Base-by-base conservation (phyloP, 2,888 invertebrate genomes). In the Plebejus argus region DNA sequence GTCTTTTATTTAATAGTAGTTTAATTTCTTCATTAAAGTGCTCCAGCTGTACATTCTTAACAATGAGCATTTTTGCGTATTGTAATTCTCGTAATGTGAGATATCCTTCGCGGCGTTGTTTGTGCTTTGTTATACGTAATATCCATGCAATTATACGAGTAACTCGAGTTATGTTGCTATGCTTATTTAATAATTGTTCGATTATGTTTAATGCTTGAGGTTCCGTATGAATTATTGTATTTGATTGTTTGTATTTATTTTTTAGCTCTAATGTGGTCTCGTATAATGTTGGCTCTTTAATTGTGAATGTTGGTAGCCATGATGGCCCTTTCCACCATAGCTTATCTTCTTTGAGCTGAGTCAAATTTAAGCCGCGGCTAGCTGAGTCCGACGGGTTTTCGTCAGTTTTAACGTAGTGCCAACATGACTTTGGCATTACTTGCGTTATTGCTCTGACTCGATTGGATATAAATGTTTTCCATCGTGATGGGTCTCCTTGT, bases 121-220 rank as follows among this genome's bases (percentile, higher is more conserved):
- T 39, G 3, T 10, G 58, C 23, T 58, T 58, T 58, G 58, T 58
- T 58, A 58, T 20, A 23, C 58, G 58, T 3, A 58, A 58, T 58
- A 58, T 58, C 58, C 58, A 58, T 58, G 58, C 58, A 10, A 58
- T 7, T 58, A 58, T 58, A 20, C 58, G 23, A 20, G 7, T 58
- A 58, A 58, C 8, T 58, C 58, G 20, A 58, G 20, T 58, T 58
- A 58, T 58, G 58, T 58, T 58, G 58, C 20, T 58, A 56, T 56
- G 56, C 56, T 56, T 56, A 56, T 56, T 56, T 56, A 56, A 56
- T 56, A 56, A 18, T 12, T 56, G 6, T 18, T 56, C 56, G 12
- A 56, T 1, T 18, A 56, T 58, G 58, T 58, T 58, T 58, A 20
- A 58, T 58, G 58, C n/a, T 58, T 20, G 58, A 58, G 20, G 58